Percentiles rank a stretch among this genome's conserved stretches.
Evolutionary conservation across 2,888 invertebrate genomes (phyloP).

Genomic region (Latheticus oryzae): DNA sequence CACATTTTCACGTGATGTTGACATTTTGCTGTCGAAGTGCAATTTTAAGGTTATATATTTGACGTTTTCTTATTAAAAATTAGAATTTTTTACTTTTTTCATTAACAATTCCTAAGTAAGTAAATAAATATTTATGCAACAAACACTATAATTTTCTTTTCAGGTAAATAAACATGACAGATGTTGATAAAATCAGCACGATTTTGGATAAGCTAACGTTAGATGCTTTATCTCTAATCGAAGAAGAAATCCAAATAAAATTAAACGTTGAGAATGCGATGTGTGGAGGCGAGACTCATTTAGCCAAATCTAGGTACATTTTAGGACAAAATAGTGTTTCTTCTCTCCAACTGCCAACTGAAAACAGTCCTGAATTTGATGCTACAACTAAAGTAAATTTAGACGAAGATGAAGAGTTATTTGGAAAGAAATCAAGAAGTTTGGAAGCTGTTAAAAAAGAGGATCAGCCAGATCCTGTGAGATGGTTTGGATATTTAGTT

Average conservation of each 20-base stretch:
- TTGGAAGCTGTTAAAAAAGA: constrained; percentile 58
- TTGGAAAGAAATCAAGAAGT: constrained; percentile 56
- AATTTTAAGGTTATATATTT: no score
- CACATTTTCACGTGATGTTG: no score
- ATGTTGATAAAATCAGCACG: constrained; percentile 67
- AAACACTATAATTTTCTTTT: constrained; percentile 1
- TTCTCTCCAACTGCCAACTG: constrained; percentile 76
- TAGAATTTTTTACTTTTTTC: no score
- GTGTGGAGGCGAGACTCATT: constrained; percentile 76
- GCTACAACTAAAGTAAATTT: constrained; percentile 63
- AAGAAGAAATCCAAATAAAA: constrained; percentile 77
- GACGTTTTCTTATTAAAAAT: no score
- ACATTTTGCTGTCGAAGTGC: no score
- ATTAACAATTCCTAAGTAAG: no score
- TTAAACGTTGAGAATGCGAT: constrained; percentile 77
- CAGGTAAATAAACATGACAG: constrained; percentile 44
- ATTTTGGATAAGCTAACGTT: constrained; percentile 78
- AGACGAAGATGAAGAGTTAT: constrained; percentile 59
- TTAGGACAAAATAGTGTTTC: constrained; percentile 81
- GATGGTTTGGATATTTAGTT: constrained; percentile 89
- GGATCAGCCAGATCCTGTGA: constrained; percentile 73
- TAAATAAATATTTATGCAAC: no score
- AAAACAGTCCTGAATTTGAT: constrained; percentile 68
- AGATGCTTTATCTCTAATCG: constrained; percentile 77
- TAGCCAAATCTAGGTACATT: constrained; percentile 84